phyloP scores from a whole-genome alignment of 2,888 invertebrate genomes.

The Nasonovia ribisnigri region DNA sequence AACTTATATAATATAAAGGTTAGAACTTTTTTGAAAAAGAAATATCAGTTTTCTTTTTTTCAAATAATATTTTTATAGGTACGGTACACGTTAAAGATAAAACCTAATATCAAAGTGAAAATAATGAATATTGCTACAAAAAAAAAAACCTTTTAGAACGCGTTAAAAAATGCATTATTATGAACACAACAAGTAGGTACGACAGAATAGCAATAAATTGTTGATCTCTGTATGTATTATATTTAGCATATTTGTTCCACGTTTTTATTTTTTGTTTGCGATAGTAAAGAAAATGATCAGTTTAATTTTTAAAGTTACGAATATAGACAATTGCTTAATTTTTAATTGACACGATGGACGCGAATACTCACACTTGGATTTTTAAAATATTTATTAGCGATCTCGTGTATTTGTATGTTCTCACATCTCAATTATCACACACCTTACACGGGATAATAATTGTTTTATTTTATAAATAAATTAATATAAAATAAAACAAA shows the following conservation, averaged over 20 bases:
- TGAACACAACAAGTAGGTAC: conserved; percentile 3
- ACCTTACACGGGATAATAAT: neutral
- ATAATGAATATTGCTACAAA: neutral
- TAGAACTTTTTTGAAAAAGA: conserved; percentile 34
- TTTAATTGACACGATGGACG: neutral
- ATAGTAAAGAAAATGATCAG: neutral
- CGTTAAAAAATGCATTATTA: conserved; percentile 19
- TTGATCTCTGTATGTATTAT: neutral
- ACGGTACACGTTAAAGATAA: neutral
- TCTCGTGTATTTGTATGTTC: neutral
- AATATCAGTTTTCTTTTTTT: neutral
- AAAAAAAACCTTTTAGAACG: neutral
- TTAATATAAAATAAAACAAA: neutral
- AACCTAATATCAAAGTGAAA: conserved; percentile 46
- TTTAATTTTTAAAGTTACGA: neutral
- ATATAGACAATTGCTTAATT: neutral
- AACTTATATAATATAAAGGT: conserved; percentile 9
- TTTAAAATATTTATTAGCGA: neutral
- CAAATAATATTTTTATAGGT: conserved; percentile 4
- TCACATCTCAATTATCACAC: neutral
- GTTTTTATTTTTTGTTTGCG: neutral
- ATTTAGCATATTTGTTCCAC: neutral
- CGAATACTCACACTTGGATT: neutral
- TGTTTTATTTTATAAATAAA: neutral
- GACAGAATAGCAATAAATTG: neutral